These are phyloP conservation scores for Ahaetulla prasina DNA, from an alignment of 2,113 vertebrate genomes.

Conservation along the genomic window DNA sequence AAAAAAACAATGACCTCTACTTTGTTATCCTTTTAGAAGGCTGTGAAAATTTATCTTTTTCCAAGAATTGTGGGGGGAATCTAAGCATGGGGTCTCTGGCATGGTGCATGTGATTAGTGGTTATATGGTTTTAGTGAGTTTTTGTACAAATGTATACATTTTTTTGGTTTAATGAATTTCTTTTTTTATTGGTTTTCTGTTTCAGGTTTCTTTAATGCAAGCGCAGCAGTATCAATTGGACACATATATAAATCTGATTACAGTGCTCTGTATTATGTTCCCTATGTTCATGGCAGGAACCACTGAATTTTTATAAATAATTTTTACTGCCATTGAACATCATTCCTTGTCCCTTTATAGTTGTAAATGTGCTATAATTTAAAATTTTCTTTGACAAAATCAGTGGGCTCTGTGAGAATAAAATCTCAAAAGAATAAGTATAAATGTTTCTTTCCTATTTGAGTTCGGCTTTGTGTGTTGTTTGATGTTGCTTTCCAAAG, in stretches of 20 bases:
- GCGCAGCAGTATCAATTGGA: background rate
- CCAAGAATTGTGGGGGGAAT: background rate
- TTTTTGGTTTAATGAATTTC: background rate
- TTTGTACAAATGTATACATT: background rate
- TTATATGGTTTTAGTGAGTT: background rate
- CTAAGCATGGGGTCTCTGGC: background rate
- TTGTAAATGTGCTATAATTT: background rate
- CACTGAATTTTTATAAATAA: background rate
- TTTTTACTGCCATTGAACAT: background rate
- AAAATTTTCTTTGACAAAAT: background rate
- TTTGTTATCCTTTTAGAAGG: background rate
- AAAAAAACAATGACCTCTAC: background rate
- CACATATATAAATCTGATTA: background rate
- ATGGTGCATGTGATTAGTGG: background rate
- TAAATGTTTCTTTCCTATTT: slow-evolving; percentile 21
- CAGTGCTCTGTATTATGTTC: background rate
- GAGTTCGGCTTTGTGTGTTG: background rate
- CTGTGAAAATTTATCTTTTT: background rate
- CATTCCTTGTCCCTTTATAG: slow-evolving; percentile 24
- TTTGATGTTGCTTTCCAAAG: background rate
- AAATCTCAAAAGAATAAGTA: slow-evolving; percentile 24
- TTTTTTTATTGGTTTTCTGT: background rate
- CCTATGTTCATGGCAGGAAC: background rate
- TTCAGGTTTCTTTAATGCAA: background rate
- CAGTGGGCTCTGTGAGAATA: background rate